These are phyloP conservation scores for Cossypha caffra DNA, from an alignment of 2,797 vertebrate species.

Conservation along the genomic window DNA sequence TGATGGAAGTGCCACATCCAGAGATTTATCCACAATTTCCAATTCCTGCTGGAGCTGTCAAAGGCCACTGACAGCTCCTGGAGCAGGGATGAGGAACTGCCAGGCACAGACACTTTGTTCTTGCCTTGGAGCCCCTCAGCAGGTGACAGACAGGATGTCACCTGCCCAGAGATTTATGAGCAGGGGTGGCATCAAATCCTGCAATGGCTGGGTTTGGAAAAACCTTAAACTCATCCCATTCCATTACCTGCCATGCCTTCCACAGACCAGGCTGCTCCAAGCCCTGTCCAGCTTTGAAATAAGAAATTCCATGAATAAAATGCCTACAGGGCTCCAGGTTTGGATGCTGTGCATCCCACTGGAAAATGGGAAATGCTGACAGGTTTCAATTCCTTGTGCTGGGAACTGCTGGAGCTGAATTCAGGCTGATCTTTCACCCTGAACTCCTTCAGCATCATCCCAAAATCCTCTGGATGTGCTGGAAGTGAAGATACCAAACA, in stretches of 20 bases:
- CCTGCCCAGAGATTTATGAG: neutral
- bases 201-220: neutral
- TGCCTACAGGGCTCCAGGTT: neutral
- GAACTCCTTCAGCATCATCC: neutral
- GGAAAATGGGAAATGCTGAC: neutral
- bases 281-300: neutral
- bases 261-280: neutral
- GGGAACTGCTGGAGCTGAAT: neutral
- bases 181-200: neutral
- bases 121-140: neutral
- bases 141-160: neutral
- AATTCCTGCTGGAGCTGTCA: neutral
- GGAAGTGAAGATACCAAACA: neutral
- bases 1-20: rapidly evolving
- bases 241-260: neutral
- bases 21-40: neutral
- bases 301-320: neutral
- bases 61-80: neutral
- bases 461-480: neutral
- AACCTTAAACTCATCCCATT: neutral
- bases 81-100: neutral
- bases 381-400: neutral
- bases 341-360: neutral
- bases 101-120: neutral
- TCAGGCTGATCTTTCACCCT: neutral